Evolutionary conservation across 2,113 vertebrate genomes (phyloP).

Genomic region (Oreochromis spilurus): DNA sequence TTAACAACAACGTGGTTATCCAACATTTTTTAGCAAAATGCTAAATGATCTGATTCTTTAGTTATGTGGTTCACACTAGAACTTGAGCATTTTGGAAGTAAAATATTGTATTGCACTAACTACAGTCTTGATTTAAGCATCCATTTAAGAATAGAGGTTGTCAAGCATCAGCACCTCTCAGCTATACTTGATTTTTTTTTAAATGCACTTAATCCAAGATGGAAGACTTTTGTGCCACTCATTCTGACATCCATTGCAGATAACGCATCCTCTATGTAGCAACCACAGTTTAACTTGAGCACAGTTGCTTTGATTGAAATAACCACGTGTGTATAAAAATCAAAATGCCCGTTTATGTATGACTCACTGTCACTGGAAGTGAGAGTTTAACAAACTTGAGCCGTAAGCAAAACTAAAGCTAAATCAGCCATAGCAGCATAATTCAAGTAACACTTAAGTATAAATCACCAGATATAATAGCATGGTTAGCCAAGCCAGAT

Average conservation of each 20-base stretch:
- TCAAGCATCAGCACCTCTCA: not conserved
- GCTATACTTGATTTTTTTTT: not conserved
- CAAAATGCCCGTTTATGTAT: not conserved
- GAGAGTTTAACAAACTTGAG: not conserved
- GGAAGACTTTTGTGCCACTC: not conserved
- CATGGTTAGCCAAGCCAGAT: conserved; percentile 31
- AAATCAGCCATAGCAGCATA: conserved; percentile 5
- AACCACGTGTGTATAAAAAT: not conserved
- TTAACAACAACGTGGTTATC: not conserved
- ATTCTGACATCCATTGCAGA: not conserved
- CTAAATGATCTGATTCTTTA: not conserved
- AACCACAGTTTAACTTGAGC: not conserved
- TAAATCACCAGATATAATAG: conserved; percentile 24
- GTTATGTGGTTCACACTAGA: not conserved
- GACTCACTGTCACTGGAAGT: not conserved
- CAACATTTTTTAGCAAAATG: not conserved
- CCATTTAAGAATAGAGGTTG: not conserved
- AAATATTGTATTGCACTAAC: not conserved
- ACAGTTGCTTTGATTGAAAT: not conserved
- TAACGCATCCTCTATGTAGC: not conserved
- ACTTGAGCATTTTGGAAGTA: not conserved
- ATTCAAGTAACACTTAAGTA: conserved; percentile 25
- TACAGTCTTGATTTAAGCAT: not conserved
- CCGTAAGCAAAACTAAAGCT: not conserved
- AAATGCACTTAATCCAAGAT: not conserved